Percentiles rank a stretch among this genome's conserved stretches.
phyloP scores from a whole-genome alignment of 2,113 vertebrate genomes.

The Crotalus helleri region DNA sequence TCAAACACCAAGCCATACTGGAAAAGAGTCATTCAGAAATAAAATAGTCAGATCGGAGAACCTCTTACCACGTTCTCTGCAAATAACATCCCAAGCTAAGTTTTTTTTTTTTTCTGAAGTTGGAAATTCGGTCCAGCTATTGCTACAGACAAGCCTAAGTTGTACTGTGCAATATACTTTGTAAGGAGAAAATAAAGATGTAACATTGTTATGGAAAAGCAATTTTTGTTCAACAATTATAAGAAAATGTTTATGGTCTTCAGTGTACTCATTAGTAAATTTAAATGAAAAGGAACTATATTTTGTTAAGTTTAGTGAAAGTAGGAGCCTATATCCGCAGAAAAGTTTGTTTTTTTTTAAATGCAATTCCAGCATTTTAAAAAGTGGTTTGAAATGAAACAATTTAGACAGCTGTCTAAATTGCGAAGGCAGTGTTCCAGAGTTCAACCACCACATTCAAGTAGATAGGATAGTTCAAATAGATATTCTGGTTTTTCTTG shows the following conservation, averaged over 20 bases:
- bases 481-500: background rate
- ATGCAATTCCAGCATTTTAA: background rate
- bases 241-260: background rate
- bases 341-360: background rate
- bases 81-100: background rate
- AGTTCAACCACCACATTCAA: background rate
- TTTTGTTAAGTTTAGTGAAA: background rate
- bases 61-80: background rate
- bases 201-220: background rate
- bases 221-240: background rate
- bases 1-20: constrained; percentile 89
- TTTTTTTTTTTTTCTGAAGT: background rate
- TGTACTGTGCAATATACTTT: background rate
- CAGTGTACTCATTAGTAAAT: background rate
- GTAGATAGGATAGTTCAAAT: too few species aligned
- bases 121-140: background rate
- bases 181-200: background rate
- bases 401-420: background rate
- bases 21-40: constrained; percentile 19
- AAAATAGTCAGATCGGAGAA: background rate
- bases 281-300: background rate
- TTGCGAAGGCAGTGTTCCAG: background rate
- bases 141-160: background rate
- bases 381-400: background rate
- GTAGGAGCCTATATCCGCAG: background rate